Evolutionary conservation across 1,140 invertebrate genomes (phyloP).

Genomic region (Drosophila willistoni): DNA sequence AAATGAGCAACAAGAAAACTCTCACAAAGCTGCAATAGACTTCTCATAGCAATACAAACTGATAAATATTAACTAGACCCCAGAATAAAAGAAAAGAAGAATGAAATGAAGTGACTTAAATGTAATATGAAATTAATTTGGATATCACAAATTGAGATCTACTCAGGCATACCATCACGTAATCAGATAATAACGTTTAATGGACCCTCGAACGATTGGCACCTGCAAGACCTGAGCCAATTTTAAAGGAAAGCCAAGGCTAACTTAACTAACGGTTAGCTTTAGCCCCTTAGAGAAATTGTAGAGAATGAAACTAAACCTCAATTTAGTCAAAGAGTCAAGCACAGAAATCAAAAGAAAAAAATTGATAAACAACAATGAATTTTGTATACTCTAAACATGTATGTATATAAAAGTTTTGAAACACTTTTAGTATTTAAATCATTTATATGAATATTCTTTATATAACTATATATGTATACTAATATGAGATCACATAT

Average conservation of each 20-base stretch:
- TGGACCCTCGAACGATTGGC: slow-evolving; percentile 34
- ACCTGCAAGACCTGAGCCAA: slow-evolving; percentile 34
- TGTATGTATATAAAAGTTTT: no score
- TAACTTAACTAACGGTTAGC: slow-evolving; percentile 56
- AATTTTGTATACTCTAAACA: not conserved
- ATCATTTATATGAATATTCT: no score
- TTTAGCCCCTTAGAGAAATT: slow-evolving; percentile 43
- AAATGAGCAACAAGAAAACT: no score
- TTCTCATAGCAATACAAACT: no score
- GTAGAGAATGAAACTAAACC: slow-evolving; percentile 35
- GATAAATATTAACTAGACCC: no score
- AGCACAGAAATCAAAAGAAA: not conserved
- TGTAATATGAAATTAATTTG: slow-evolving; percentile 4
- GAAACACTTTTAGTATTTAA: no score
- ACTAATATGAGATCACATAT: no score
- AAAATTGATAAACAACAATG: not conserved
- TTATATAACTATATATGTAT: no score
- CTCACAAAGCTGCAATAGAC: no score
- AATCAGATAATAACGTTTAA: slow-evolving; percentile 29
- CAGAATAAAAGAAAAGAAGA: no score
- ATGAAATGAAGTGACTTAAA: slow-evolving; percentile 1
- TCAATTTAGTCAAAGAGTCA: not conserved
- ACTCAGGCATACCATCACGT: slow-evolving; percentile 42
- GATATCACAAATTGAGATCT: slow-evolving; percentile 9
- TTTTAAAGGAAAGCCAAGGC: slow-evolving; percentile 15